phyloP scores from a whole-genome alignment of 30 jellyfish, hydroid and myxozoan species.

The Aurelia coerulea region DNA sequence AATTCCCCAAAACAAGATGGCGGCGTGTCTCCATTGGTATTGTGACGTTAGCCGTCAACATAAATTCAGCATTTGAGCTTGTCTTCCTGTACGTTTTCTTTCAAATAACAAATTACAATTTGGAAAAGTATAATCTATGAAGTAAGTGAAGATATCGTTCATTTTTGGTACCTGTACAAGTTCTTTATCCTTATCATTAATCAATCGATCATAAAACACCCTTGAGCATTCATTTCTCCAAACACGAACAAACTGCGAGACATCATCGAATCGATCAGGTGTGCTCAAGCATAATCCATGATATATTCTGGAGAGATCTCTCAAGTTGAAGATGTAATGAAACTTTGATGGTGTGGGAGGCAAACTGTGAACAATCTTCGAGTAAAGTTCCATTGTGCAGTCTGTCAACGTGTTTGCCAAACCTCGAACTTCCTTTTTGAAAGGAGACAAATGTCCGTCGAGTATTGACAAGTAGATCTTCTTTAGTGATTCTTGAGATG shows the following conservation, averaged over 20 bases:
- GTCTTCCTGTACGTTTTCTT: no score
- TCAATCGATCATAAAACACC: constrained; percentile 91
- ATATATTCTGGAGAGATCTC: constrained; percentile 95
- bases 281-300: constrained; percentile 98
- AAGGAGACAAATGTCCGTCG: constrained; percentile 91
- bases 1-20: no score
- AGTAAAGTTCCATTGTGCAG: constrained; percentile 90
- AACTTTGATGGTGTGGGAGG: constrained; percentile 99
- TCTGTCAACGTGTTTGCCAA: constrained; percentile 73
- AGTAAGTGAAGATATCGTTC: no score
- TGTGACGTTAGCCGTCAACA: no score
- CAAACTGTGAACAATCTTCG: constrained; percentile 79
- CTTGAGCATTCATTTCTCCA: constrained; percentile 99
- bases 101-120: no score
- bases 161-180: constrained; percentile 82
- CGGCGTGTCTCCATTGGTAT: no score
- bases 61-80: no score
- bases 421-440: constrained; percentile 75
- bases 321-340: constrained; percentile 97
- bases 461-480: constrained; percentile 89
- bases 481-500: constrained; percentile 88
- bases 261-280: constrained; percentile 86
- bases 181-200: constrained; percentile 80
- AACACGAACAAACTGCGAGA: constrained; percentile 84
- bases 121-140: no score